Conservation (phyloP, 2,797 vertebrate species). For the Macroramphosus scolopax region DNA sequence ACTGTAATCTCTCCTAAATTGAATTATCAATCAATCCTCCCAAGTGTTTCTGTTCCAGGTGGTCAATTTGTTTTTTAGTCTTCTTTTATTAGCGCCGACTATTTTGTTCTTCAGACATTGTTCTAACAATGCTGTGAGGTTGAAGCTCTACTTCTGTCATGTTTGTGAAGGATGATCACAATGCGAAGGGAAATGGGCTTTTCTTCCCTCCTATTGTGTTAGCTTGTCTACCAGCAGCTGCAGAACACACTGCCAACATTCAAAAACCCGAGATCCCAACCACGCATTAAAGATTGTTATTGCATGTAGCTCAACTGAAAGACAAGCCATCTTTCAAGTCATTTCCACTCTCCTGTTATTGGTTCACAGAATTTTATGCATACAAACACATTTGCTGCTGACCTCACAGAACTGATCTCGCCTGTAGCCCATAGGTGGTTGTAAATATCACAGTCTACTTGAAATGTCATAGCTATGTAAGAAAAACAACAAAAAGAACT, state of each 20-base stretch:
- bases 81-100: constrained; percentile 84
- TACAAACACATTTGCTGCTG: constrained; percentile 24
- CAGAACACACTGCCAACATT: constrained; percentile 78
- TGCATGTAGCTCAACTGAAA: constrained; percentile 47
- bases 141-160: constrained; percentile 85
- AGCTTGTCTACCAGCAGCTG: constrained; percentile 69
- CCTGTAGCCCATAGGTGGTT: constrained; percentile 43
- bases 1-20: constrained; percentile 90
- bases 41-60: constrained; percentile 76
- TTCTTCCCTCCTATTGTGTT: constrained; percentile 63
- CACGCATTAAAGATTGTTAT: constrained; percentile 52
- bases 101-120: constrained; percentile 85
- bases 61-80: constrained; percentile 62
- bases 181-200: constrained; percentile 61
- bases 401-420: constrained; percentile 27
- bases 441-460: constrained; percentile 69
- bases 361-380: constrained; percentile 26
- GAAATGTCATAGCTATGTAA: constrained; percentile 54
- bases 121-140: constrained; percentile 86
- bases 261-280: constrained; percentile 58
- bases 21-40: constrained; percentile 84
- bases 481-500: constrained; percentile 67
- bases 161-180: constrained; percentile 72
- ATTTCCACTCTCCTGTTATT: constrained; percentile 34
- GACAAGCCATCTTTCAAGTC: constrained; percentile 40